Base-by-base conservation (phyloP, 1,140 invertebrate species). In the Chironomus tepperi region DNA sequence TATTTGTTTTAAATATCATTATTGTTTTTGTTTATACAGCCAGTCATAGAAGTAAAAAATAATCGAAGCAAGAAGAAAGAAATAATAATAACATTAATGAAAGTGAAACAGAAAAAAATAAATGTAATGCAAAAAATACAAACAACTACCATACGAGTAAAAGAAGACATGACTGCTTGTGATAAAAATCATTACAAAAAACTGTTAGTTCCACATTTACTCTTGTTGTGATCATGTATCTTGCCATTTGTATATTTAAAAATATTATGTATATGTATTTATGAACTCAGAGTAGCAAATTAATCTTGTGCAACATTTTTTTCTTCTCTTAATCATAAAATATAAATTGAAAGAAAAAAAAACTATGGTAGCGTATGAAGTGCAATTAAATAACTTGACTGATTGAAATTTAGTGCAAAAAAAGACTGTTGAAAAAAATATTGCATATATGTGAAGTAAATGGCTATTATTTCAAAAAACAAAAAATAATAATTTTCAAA, bases 101-200 rank as follows among this genome's bases (percentile, higher is more conserved):
- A 57, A 57, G 47, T 57, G 47, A 57, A 57, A 57, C 47, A 57
- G n/a, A 57, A 57, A n/a, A 57, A 57, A 47, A 47, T n/a, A 57
- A n/a, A 57, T n/a, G n/a, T 12, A 57, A 57, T 12, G 47, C 12
- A n/a, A n/a, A 57, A 57, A n/a, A 15, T 57, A 57, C 24, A 34
- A 34, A 34, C 24, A 34, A 34, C 24, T 34, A 34, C 24, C 5
- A 34, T 34, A 34, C 1, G 24, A 34, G 24, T 34, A 34, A 34
- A 34, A 34, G 24, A 34, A 34, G 24, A 34, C 24, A 34, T 34
- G 24, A 34, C 24, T 34, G 24, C 24, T 34, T 34, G 24, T 34
- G 12, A 57, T 5, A 57, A 15, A 57, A 57, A 34, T 34, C 24
- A 34, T 34, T 34, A 34, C 24, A 34, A 57, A 57, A 57, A 57